Conservation (phyloP, 2,113 vertebrate species). For the Rana temporaria region DNA sequence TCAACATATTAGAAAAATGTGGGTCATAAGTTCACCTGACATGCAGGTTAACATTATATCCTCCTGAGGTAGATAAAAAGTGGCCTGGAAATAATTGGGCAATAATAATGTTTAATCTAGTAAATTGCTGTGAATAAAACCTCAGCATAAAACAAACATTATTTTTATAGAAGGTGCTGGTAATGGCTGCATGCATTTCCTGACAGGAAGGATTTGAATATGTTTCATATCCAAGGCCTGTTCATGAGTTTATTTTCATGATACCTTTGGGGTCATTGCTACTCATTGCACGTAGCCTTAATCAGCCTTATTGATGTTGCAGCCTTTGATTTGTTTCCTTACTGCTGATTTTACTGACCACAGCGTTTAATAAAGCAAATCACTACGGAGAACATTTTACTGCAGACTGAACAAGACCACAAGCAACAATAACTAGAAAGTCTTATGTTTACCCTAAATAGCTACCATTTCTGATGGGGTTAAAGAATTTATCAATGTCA, state of each 20-base stretch:
- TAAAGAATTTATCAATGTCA: slow-evolving; percentile 2
- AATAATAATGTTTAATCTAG: slow-evolving; percentile 45
- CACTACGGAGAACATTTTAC: slow-evolving; percentile 40
- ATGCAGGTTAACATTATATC: neutral
- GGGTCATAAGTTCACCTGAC: slow-evolving; percentile 1
- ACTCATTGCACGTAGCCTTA: slow-evolving; percentile 36
- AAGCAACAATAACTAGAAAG: neutral
- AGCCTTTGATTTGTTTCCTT: slow-evolving; percentile 41
- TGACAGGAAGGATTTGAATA: slow-evolving; percentile 23
- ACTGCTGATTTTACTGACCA: slow-evolving; percentile 46
- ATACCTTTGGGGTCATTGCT: slow-evolving; percentile 37
- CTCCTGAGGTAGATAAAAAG: neutral
- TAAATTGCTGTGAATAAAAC: slow-evolving; percentile 22
- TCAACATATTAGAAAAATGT: neutral
- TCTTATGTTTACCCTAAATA: neutral
- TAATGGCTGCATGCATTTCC: neutral
- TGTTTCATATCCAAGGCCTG: slow-evolving; percentile 7
- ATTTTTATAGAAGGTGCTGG: no score
- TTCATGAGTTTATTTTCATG: slow-evolving; percentile 39
- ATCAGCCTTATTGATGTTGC: slow-evolving; percentile 50
- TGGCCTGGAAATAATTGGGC: neutral
- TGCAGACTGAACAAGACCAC: slow-evolving; percentile 20
- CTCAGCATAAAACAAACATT: slow-evolving; percentile 15
- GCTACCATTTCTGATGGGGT: neutral
- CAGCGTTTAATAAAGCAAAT: slow-evolving; percentile 40